These are phyloP conservation scores for Synanthedon andrenaeformis DNA, from an alignment of 2,888 invertebrate species.

Conservation along the genomic window DNA sequence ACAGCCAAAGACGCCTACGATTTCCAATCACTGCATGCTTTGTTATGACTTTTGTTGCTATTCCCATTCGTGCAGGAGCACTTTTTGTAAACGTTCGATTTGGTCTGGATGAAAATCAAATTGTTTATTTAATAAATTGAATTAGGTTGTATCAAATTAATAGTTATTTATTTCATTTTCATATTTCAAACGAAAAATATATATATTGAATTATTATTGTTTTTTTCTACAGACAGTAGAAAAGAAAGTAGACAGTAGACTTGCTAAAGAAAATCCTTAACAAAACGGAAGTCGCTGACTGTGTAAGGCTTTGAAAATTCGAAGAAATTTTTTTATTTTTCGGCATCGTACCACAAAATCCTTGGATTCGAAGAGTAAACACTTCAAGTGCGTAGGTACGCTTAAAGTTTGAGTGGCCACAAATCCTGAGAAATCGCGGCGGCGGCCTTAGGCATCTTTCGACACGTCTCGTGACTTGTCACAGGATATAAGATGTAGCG, in stretches of 20 bases:
- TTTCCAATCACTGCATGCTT: not conserved
- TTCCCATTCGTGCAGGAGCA: not conserved
- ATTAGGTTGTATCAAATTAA: too few species aligned
- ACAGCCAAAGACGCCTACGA: constrained; percentile 7
- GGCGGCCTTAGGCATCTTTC: constrained; percentile 45
- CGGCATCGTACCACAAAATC: not conserved
- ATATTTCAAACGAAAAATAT: too few species aligned
- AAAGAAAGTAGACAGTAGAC: too few species aligned
- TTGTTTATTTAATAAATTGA: too few species aligned
- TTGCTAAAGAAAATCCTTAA: too few species aligned
- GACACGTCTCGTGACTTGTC: constrained; percentile 33
- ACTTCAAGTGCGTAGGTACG: constrained; percentile 43
- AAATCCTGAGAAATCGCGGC: constrained; percentile 60
- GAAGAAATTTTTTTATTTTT: not conserved
- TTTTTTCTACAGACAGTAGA: too few species aligned
- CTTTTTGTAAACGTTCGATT: not conserved
- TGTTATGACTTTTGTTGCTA: not conserved
- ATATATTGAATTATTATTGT: too few species aligned
- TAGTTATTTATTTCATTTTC: too few species aligned
- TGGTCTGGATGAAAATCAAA: not conserved
- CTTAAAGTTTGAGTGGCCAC: constrained; percentile 35
- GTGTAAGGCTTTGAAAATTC: too few species aligned
- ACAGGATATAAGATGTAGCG: constrained; percentile 9
- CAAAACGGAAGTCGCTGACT: too few species aligned
- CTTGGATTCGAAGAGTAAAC: constrained; percentile 20